Conservation (phyloP, 2,888 invertebrate genomes). For the Ophion slaviceki region DNA sequence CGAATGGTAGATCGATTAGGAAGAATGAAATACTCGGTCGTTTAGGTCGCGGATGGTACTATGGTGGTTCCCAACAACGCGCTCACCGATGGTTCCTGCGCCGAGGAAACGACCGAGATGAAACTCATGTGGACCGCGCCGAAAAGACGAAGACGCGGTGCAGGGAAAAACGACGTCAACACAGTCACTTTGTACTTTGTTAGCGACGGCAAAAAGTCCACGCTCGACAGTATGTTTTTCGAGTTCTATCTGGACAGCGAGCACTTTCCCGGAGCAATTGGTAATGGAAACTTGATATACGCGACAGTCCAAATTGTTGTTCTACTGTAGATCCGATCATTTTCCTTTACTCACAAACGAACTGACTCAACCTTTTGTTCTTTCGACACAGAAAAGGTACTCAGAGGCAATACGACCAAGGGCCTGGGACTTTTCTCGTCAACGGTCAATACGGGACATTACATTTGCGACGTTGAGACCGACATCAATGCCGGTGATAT, state of each 20-base stretch:
- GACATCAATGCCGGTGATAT: slow-evolving; percentile 46
- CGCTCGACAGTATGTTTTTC: slow-evolving; percentile 64
- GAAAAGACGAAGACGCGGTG: slow-evolving; percentile 30
- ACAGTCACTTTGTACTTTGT: slow-evolving; percentile 64
- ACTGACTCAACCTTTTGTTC: background rate
- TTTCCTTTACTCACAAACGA: too few species aligned
- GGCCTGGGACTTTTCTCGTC: slow-evolving; percentile 67
- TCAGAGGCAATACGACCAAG: slow-evolving; percentile 52
- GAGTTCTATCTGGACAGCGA: slow-evolving; percentile 59
- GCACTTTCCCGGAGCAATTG: slow-evolving; percentile 60
- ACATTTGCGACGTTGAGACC: slow-evolving; percentile 64
- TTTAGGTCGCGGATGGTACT: slow-evolving; percentile 54
- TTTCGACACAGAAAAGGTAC: slow-evolving; percentile 48
- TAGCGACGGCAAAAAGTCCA: slow-evolving; percentile 63
- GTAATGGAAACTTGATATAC: slow-evolving; percentile 45
- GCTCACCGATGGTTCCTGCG: slow-evolving; percentile 55
- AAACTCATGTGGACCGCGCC: slow-evolving; percentile 58
- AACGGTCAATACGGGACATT: slow-evolving; percentile 54
- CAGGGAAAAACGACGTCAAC: slow-evolving; percentile 39
- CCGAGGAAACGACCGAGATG: slow-evolving; percentile 55
- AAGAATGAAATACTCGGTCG: background rate
- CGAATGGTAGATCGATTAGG: background rate
- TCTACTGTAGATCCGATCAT: background rate
- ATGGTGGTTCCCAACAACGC: slow-evolving; percentile 61
- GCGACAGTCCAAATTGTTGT: background rate